Percentiles rank a stretch among this genome's conserved stretches.
Conservation (phyloP, 2,888 invertebrate species). For the Euspilapteryx auroguttella region DNA sequence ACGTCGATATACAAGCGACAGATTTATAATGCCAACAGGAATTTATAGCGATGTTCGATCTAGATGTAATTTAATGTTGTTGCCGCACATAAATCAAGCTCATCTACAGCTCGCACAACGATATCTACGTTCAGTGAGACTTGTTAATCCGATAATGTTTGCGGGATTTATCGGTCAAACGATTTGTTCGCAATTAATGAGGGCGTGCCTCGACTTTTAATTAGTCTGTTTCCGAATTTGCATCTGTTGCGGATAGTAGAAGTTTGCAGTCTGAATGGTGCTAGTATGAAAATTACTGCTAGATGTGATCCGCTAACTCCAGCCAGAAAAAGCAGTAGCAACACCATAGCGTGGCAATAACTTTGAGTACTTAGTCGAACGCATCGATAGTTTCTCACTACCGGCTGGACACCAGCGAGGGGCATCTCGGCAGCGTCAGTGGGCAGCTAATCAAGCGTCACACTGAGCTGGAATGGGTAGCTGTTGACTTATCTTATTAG, state of each 20-base stretch:
- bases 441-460: conserved; percentile 24
- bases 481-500: neutral
- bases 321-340: too few species aligned
- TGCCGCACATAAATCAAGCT: conserved; percentile 49
- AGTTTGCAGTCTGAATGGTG: too few species aligned
- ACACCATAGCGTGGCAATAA: too few species aligned
- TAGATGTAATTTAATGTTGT: conserved; percentile 60
- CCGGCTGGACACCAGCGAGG: too few species aligned
- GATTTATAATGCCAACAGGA: conserved; percentile 52
- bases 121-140: conserved; percentile 30
- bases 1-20: conserved; percentile 46
- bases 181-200: conserved; percentile 14
- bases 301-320: too few species aligned
- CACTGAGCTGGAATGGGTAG: conserved; percentile 15
- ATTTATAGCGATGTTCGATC: conserved; percentile 56
- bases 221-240: conserved; percentile 12
- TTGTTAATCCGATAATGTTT: conserved; percentile 33
- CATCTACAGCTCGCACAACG: conserved; percentile 28
- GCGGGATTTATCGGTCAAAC: conserved; percentile 18
- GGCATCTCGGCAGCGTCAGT: conserved; percentile 11
- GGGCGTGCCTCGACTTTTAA: conserved; percentile 15
- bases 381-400: too few species aligned
- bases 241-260: too few species aligned
- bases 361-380: too few species aligned
- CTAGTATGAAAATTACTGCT: too few species aligned